These are phyloP conservation scores for Tarsius wallacei DNA, from an alignment of 2,797 vertebrate species.

Conservation along the genomic window DNA sequence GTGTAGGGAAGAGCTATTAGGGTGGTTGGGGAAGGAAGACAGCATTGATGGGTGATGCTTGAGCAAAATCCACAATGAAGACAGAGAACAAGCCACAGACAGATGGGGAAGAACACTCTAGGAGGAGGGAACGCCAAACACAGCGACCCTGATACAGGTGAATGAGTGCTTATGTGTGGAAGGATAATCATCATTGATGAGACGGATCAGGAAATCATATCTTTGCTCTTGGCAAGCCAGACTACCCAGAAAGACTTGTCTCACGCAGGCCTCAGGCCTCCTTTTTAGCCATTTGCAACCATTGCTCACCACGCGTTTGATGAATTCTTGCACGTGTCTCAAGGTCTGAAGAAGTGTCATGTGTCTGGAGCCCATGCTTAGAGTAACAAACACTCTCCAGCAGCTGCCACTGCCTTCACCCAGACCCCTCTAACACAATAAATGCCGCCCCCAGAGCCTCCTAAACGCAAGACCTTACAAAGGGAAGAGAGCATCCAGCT, in stretches of 20 bases:
- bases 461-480: rapidly evolving
- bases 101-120: background rate
- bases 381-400: background rate
- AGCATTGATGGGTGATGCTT: background rate
- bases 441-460: background rate
- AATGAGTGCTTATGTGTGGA: background rate
- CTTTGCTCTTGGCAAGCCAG: background rate
- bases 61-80: background rate
- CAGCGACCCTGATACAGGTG: background rate
- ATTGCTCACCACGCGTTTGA: background rate
- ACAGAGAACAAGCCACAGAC: background rate
- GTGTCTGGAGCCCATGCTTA: background rate
- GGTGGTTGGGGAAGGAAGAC: background rate
- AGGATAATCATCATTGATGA: background rate
- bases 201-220: background rate
- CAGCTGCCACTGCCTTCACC: background rate
- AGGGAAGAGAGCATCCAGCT: background rate
- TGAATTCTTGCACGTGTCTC: background rate
- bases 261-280: background rate
- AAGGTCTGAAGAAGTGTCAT: background rate
- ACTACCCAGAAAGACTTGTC: background rate
- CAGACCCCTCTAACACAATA: no score
- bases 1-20: background rate
- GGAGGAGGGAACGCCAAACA: background rate
- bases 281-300: background rate